These are phyloP conservation scores for Hirtodrosophila cameraria DNA, from an alignment of 2,888 invertebrate genomes.

Conservation along the genomic window DNA sequence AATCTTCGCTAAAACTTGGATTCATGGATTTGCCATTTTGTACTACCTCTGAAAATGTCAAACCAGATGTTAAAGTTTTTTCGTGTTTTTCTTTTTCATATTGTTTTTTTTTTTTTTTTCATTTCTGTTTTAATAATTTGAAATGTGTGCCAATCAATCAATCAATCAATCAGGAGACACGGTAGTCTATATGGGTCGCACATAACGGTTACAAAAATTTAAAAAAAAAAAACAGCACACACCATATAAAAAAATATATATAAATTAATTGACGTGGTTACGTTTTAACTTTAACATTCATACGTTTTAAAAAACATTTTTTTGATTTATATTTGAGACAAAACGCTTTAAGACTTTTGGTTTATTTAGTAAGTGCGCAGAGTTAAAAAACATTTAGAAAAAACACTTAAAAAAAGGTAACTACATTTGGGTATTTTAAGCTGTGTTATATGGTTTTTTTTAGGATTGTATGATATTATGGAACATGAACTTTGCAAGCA, in stretches of 20 bases:
- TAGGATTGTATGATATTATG: not conserved
- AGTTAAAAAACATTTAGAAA: constrained; percentile 31
- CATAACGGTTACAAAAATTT: constrained; percentile 46
- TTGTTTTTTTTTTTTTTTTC: constrained; percentile 12
- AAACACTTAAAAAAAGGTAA: constrained; percentile 11
- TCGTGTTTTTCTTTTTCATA: constrained; percentile 8
- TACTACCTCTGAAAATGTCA: constrained; percentile 84
- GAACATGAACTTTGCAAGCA: constrained; percentile 6
- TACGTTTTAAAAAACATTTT: not conserved
- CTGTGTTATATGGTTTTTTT: not conserved
- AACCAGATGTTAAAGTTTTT: constrained; percentile 75
- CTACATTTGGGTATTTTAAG: constrained; percentile 8
- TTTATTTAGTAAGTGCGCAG: constrained; percentile 11
- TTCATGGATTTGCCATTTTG: constrained; percentile 86
- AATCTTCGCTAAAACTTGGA: constrained; percentile 92
- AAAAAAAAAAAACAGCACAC: constrained; percentile 28
- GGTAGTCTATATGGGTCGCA: constrained; percentile 74
- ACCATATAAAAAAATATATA: constrained; percentile 44
- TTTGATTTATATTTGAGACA: not conserved
- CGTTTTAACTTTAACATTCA: constrained; percentile 20
- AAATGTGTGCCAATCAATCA: constrained; percentile 46
- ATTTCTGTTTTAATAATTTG: constrained; percentile 16
- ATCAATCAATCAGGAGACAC: constrained; percentile 56
- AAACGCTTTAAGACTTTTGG: constrained; percentile 2
- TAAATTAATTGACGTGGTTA: not conserved